phyloP scores from a whole-genome alignment of 2,797 vertebrate species.

The Sciurus carolinensis region DNA sequence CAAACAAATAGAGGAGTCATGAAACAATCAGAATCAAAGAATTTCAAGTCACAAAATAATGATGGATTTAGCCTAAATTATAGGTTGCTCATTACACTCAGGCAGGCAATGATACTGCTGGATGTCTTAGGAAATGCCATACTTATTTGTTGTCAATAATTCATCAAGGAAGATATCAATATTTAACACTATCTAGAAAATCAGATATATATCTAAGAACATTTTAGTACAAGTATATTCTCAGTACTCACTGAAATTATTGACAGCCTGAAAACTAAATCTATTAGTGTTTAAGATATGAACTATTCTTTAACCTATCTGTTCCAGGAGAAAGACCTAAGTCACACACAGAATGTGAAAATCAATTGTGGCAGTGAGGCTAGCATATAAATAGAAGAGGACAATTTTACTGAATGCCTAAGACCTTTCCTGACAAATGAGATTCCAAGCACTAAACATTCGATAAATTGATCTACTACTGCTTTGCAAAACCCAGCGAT shows the following conservation, averaged over 20 bases:
- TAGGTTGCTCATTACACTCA: neutral
- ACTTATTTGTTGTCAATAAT: neutral
- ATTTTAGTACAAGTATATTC: neutral
- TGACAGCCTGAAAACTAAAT: neutral
- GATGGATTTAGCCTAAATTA: neutral
- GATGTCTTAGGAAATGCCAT: neutral
- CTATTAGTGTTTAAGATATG: constrained; percentile 23
- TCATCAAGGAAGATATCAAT: neutral
- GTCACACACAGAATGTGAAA: constrained; percentile 38
- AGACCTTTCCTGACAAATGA: neutral
- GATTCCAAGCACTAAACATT: neutral
- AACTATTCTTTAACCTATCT: constrained; percentile 22
- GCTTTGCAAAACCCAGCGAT: neutral
- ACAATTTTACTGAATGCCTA: neutral
- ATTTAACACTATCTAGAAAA: constrained; percentile 16
- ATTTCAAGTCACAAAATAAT: constrained; percentile 33
- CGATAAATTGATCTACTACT: constrained; percentile 1
- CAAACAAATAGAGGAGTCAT: constrained; percentile 18
- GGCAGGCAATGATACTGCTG: neutral
- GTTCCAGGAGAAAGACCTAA: constrained; percentile 30
- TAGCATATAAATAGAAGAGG: neutral
- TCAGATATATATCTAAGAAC: neutral
- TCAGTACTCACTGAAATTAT: neutral
- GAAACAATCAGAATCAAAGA: constrained; percentile 27
- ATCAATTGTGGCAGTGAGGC: neutral